phyloP scores from a whole-genome alignment of 2,888 invertebrate genomes.

The Drosophila barbarae region DNA sequence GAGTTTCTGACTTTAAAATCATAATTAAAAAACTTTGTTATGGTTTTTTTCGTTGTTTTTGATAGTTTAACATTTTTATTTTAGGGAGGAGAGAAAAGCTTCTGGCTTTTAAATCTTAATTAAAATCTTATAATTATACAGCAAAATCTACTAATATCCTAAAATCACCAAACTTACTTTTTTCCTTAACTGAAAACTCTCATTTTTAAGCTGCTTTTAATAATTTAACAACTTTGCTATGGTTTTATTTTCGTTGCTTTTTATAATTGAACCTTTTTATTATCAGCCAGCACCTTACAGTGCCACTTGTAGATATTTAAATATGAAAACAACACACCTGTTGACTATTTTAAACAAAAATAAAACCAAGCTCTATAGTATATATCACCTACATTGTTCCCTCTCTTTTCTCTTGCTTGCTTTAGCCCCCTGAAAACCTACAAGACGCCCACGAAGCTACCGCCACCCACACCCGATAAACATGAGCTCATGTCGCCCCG shows the following conservation, averaged over 20 bases:
- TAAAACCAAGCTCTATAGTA: not conserved
- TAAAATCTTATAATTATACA: no score
- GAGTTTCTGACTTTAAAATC: not conserved
- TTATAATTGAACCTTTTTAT: no score
- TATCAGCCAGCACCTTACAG: not conserved
- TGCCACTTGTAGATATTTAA: not conserved
- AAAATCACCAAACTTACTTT: no score
- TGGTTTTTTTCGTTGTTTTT: not conserved
- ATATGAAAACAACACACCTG: not conserved
- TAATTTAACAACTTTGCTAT: no score
- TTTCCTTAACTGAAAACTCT: no score
- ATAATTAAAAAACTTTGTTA: no score
- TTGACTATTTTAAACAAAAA: conserved; percentile 1
- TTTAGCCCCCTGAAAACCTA: conserved; percentile 83
- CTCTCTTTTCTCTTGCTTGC: conserved; percentile 10
- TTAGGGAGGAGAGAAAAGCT: no score
- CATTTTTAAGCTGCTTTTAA: no score
- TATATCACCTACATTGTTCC: not conserved
- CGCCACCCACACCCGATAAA: conserved; percentile 80
- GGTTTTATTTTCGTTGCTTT: no score
- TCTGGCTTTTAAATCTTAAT: no score
- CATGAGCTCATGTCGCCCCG: conserved; percentile 83
- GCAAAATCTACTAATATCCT: no score
- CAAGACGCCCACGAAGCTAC: conserved; percentile 83
- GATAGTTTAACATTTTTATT: not conserved